Evolutionary conservation across 2,113 vertebrate genomes (phyloP).

Genomic region (Plestiodon gilberti): DNA sequence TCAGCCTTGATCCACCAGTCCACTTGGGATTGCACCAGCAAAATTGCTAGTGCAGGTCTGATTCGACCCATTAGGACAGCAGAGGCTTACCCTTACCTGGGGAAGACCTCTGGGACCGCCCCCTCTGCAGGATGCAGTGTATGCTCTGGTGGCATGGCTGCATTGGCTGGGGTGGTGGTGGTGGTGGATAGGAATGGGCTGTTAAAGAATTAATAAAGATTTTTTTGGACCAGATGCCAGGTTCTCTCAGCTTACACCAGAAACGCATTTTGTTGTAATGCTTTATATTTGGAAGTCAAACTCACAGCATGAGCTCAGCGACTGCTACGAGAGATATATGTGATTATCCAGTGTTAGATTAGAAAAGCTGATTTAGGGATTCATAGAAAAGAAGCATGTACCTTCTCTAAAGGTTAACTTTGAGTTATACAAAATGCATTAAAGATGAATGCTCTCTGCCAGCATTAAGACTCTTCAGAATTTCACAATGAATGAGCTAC

Average conservation of each 20-base stretch:
- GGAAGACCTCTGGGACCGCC: too few species aligned
- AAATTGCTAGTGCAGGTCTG: too few species aligned
- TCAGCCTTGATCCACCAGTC: too few species aligned
- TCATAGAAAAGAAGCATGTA: conserved; percentile 48
- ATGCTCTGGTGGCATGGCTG: too few species aligned
- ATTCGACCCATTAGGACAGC: too few species aligned
- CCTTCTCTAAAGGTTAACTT: conserved; percentile 67
- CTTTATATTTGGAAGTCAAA: conserved; percentile 18
- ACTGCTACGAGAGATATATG: conserved; percentile 6
- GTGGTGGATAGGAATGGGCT: too few species aligned
- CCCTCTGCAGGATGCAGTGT: too few species aligned
- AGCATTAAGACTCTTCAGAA: conserved; percentile 52
- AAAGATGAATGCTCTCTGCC: conserved; percentile 58
- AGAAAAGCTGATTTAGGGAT: conserved; percentile 50
- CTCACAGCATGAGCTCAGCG: neutral
- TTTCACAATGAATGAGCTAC: conserved; percentile 65
- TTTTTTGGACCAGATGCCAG: neutral
- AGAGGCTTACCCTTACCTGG: too few species aligned
- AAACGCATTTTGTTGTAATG: neutral
- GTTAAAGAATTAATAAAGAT: conserved; percentile 7
- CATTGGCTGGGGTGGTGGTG: too few species aligned
- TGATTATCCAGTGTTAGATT: conserved; percentile 47
- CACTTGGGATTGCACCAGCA: too few species aligned
- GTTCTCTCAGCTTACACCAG: neutral
- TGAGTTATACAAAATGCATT: conserved; percentile 67